Percentiles rank a stretch among this genome's conserved stretches.
phyloP scores from a whole-genome alignment of 2,888 invertebrate genomes.

The Metalampra italica region DNA sequence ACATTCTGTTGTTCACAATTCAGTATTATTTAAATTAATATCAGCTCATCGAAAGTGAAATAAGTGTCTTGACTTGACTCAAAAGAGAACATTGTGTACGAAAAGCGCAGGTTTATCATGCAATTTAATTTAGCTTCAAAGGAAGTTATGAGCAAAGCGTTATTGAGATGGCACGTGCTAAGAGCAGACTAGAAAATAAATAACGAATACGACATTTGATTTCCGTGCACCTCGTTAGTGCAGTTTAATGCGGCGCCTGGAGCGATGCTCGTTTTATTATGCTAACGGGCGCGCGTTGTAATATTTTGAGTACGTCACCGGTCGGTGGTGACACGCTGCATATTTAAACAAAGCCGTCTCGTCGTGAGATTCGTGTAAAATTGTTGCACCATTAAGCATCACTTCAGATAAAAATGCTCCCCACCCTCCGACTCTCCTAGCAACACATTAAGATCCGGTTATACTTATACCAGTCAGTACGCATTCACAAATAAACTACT shows the following conservation, averaged over 20 bases:
- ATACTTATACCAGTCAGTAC: no score
- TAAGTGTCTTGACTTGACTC: no score
- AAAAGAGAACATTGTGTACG: no score
- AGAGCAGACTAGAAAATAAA: conserved; percentile 11
- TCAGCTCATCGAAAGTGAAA: no score
- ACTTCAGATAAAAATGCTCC: conserved; percentile 38
- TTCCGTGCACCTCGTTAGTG: conserved; percentile 51
- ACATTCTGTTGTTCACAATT: no score
- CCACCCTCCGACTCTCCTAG: conserved; percentile 10
- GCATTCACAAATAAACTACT: no score
- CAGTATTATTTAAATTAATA: no score
- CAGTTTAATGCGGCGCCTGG: conserved; percentile 59
- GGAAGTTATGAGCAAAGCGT: conserved; percentile 12
- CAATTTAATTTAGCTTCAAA: conserved; percentile 10
- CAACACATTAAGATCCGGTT: conserved; percentile 7
- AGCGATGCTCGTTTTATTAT: conserved; percentile 66
- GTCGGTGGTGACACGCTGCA: conserved; percentile 61
- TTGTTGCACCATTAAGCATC: conserved; percentile 53
- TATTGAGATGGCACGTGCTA: conserved; percentile 14
- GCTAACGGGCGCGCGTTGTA: conserved; percentile 65
- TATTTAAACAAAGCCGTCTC: conserved; percentile 57
- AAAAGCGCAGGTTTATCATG: background rate
- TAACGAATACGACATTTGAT: conserved; percentile 34
- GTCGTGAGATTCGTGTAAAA: conserved; percentile 43
- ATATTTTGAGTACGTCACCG: conserved; percentile 66